Evolutionary conservation across 2,797 vertebrate genomes (phyloP), one percentile per base, ranked within the genome.

Genomic region (Etheostoma nigrum): DNA sequence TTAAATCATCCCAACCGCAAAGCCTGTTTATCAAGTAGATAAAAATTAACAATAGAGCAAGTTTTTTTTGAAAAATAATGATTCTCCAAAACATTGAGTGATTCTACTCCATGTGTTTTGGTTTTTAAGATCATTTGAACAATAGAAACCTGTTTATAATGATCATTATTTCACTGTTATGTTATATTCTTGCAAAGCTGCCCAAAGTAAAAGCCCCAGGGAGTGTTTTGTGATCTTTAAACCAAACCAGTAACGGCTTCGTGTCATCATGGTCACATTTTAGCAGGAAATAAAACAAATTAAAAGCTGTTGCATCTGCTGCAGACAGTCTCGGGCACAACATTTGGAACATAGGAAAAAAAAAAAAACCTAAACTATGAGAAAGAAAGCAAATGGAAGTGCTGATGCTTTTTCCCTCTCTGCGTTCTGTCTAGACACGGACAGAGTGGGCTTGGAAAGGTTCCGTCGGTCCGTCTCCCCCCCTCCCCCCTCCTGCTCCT

Each of bases 401-500:
- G 71, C 84, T 77, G 90, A 74, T 58, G 83, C 66, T 44, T 84
- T 87, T 72, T 54, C 66, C 25, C 15, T 72, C 73, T 59, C 78
- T 80, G 83, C 74, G 36, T 77, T 78, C 47, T 75, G 83, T 83
- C 90, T 88, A 91, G 89, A 93, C 84, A 65, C 16, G 78, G 27
- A 88, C 73, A 72, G 68, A 77, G 53, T 66, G 63, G 87, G 42
- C 70, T 78, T 89, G 86, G 92, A 91, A 93, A 85, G 64, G 82
- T 78, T 86, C 69, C 74, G 62, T 16, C 6, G 12, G 4, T 54
- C 23, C 4, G 48, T 68, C 67, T 62, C 47, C 33, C 33, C 23
- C 48, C 67, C 14, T 2, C 57, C 36, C 42, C 58, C 83, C 75
- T 62, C 82, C 8, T 73, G 14, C 4, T 59, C 36, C 42, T 61